Evolutionary conservation across 2,888 invertebrate genomes (phyloP), one percentile per base, ranked within the genome.

Genomic region (Panorpa germanica): DNA sequence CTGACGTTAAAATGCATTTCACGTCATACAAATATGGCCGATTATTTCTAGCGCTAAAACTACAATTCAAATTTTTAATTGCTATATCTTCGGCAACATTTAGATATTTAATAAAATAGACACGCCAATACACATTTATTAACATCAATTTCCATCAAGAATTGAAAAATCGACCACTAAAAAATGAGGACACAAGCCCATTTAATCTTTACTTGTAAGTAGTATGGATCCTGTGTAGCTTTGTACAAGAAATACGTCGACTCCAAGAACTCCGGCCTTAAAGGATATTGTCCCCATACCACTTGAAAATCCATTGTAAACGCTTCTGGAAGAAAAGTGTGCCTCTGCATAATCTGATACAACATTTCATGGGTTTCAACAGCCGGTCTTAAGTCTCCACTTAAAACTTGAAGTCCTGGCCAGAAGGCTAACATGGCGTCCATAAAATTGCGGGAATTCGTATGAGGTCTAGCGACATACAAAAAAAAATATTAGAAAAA

Each of bases 281-380:
- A 57, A 2, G 91, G 93, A 57, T 96, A 91, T 49, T 95, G 91
- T 2, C 86, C 93, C 96, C 96, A 98, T 26, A 9, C 35, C 39
- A 72, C 72, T 63, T 88, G 82, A 46, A 96, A 91, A 55, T 96
- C 95, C 1, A 86, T 83, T 0, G 96, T 96, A 52, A 98, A 98
- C 4, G 96, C 96, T 61, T 98, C 96, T 1, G 96, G 96, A 45
- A 98, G 76, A 53, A 96, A 95, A 37, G 90, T 93, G 53, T 98
- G 95, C 45, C 88, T 68, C 55, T 93, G 85, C 72, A 93, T 88
- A 9, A 98, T 91, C 59, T 96, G 95, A 53, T 91, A 93, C 3
- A 98, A 63, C 90, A 96, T 93, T 55, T 96, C 96, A 49, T 96
- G 96, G 0, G 91, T 93, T 59, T 95, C 93, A n/a, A 98, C 90